phyloP scores from a whole-genome alignment of 2,113 vertebrate species.

The Rana temporaria region DNA sequence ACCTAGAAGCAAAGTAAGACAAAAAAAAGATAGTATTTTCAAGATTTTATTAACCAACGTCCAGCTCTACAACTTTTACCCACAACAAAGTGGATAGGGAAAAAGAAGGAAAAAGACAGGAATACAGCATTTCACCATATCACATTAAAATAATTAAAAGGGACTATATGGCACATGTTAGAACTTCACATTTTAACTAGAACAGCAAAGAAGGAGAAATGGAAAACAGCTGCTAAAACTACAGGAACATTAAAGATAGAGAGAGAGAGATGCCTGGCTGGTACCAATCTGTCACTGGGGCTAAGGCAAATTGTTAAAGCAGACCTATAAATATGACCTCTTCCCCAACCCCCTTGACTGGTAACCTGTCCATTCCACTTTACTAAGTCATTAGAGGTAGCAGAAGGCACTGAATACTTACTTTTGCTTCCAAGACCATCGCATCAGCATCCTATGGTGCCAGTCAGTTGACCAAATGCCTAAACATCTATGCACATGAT shows the following conservation, averaged over 20 bases:
- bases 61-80: constrained; percentile 60
- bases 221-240: constrained; percentile 8
- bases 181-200: constrained; percentile 53
- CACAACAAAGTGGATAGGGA: constrained; percentile 55
- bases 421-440: no score
- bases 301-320: constrained; percentile 40
- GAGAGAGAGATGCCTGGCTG: constrained; percentile 23
- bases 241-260: constrained; percentile 27
- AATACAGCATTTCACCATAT: constrained; percentile 55
- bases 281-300: constrained; percentile 41
- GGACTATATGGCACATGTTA: constrained; percentile 55
- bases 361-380: no score
- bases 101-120: constrained; percentile 32
- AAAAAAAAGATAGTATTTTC: constrained; percentile 44
- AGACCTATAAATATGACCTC: no score
- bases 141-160: constrained; percentile 41
- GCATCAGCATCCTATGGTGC: no score
- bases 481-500: no score
- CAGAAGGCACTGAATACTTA: no score
- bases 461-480: no score
- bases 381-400: no score
- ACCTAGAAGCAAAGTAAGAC: neutral
- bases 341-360: no score
- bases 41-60: constrained; percentile 72
- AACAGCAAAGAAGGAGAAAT: constrained; percentile 46